Conservation (phyloP, 2,888 invertebrate species). For the Aphrophora alni region DNA sequence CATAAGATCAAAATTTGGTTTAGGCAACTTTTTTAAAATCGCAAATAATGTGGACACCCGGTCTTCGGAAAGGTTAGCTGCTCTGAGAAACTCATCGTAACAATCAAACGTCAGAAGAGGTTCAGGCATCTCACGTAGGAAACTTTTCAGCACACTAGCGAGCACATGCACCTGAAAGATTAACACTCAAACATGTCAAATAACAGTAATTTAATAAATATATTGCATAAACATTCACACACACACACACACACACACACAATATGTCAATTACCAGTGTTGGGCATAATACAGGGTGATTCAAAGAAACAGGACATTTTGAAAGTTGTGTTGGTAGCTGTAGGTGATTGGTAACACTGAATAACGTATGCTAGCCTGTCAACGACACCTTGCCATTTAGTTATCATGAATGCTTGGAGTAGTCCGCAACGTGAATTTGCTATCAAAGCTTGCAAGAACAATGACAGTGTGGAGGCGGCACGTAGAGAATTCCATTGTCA, state of each 20-base stretch:
- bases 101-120: constrained; percentile 91
- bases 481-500: neutral
- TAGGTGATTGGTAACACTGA: neutral
- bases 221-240: too few species aligned
- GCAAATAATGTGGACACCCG: constrained; percentile 84
- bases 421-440: constrained; percentile 6
- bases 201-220: neutral
- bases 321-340: neutral
- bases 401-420: neutral
- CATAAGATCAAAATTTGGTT: constrained; percentile 87
- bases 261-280: too few species aligned
- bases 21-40: constrained; percentile 87
- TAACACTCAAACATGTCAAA: too few species aligned
- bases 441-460: neutral
- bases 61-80: constrained; percentile 86
- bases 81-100: constrained; percentile 92
- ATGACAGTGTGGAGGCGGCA: neutral
- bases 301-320: neutral
- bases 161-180: constrained; percentile 76
- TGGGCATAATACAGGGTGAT: neutral
- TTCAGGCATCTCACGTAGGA: constrained; percentile 92
- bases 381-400: neutral
- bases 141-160: constrained; percentile 86
- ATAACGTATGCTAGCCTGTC: neutral
- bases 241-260: too few species aligned